Evolutionary conservation across 1,140 invertebrate species (phyloP), one percentile per base, ranked within the genome.

Genomic region (Drusus annulatus): DNA sequence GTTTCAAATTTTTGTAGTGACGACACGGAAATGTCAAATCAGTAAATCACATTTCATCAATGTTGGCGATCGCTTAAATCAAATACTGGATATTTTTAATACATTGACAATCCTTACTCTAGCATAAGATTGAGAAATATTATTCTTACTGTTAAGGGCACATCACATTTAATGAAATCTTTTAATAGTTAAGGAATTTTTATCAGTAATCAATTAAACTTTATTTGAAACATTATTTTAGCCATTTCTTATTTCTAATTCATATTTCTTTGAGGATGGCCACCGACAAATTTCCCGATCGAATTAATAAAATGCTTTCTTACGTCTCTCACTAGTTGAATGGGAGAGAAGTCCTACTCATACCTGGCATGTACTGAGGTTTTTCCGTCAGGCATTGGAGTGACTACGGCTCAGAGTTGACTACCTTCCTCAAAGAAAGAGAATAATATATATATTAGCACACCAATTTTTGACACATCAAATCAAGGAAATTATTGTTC

Each of bases 61-160:
- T 45, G 36, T 45, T 45, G 8, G 8, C 36, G 8, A 36, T 36
- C 31, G 31, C 8, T 3, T 36, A 45, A 45, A 45, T 13, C 36
- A 45, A 65, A 28, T 65, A 65, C 17, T 28, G 62, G 62, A 65
- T 65, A 65, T 17, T 52, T 51, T 50, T 54, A 74, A 74, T 45
- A 76, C 23, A 45, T 77, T 45, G 25, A 65, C 25, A 56, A 36
- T 16, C 51, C 63, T 79, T 79, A 79, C 21, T 17, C 78, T 79
- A 79, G 21, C 78, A 79, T 79, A 79, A 79, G 78, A 79, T 60
- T 79, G 68, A 45, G 36, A 76, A 76, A 69, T 69, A 51, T 69
- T 50, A 21, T 50, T 69, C 36, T 69, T 63, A 77, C 31, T 78
- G 63, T 77, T 74, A 79, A 60, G 78, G 78, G 78, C 56, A 79